Base-by-base conservation (phyloP, 2,113 vertebrate species). In the Mustela lutreola region DNA sequence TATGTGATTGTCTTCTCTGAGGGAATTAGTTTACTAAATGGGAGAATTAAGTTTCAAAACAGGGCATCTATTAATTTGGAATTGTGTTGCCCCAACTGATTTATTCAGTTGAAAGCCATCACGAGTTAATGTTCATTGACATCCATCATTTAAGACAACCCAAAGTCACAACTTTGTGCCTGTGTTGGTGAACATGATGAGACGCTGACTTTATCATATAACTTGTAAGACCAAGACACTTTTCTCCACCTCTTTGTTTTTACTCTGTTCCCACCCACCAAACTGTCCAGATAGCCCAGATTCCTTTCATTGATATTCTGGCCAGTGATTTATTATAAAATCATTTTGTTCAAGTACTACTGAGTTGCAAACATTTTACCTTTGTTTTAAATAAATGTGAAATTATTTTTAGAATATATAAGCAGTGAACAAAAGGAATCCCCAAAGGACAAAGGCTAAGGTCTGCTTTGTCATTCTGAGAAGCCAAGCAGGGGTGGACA, bases 381-480 rank as follows among this genome's bases (percentile, higher is more conserved):
- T 92, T 96, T 70, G 9, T 71, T 96, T 84, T 53, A 67, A 94
- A 89, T 50, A 78, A 71, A n/a, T 24, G 24, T 42, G 36, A 88
- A 94, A 48, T 39, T 60, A 91, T n/a, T 62, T 81, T 11, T 19
- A 71, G 62, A 85, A 22, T 15, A 42, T 31, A 1, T 31, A 60
- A 91, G 9, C 24, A 76, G 36, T 42, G 11, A 33, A 75, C 56
- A 50, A 4, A 67, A 76, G 95, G 62, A 86, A n/a, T 31, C 11
- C 15, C 39, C 7, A 63, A 50, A 70, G 53, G 78, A 95, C 70
- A 92, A 87, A 92, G 26, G 82, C 16, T 15, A 62, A 8, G 5
- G 6, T 71, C 80, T 93, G 65, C 62, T 94, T 80, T 80, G 56
- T 95, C 26, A 85, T 81, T 97, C 89, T 33, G 95, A 95, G 89